Evolutionary conservation across 2,113 vertebrate species (phyloP).

Genomic region (Aegypius monachus): DNA sequence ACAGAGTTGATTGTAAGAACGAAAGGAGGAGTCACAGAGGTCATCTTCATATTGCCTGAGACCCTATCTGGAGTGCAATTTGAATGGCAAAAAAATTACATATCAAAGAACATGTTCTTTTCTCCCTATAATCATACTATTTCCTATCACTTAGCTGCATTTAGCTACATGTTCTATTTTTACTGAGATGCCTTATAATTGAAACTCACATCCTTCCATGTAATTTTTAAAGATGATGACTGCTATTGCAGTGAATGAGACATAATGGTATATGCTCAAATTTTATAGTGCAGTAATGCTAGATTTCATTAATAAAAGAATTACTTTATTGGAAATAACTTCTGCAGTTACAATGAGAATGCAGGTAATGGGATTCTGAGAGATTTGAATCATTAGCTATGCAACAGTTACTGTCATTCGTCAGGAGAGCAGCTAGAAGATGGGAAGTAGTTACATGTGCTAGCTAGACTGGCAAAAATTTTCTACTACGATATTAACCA

Average conservation of each 20-base stretch:
- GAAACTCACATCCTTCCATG: neutral
- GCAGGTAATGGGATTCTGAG: neutral
- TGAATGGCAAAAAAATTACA: neutral
- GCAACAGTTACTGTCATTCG: neutral
- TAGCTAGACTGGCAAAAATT: neutral
- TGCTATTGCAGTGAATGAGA: neutral
- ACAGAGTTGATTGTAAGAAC: neutral
- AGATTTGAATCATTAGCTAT: neutral
- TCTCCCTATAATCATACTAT: neutral
- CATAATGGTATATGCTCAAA: neutral
- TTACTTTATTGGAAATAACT: constrained; percentile 18
- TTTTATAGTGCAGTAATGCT: neutral
- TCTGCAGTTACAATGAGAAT: neutral
- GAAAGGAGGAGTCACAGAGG: neutral
- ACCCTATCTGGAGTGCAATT: neutral
- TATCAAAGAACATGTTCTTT: neutral
- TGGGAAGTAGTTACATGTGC: neutral
- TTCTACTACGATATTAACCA: neutral
- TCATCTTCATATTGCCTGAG: neutral
- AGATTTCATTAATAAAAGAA: constrained; percentile 20
- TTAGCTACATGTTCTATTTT: neutral
- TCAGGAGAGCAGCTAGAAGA: neutral
- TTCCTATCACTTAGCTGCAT: neutral
- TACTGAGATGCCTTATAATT: neutral
- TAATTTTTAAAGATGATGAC: neutral